A percentile compares a stretch with the other conserved stretches of the same genome.
Evolutionary conservation across 1,140 invertebrate species (phyloP).

Genomic region (Drosophila baimaii): DNA sequence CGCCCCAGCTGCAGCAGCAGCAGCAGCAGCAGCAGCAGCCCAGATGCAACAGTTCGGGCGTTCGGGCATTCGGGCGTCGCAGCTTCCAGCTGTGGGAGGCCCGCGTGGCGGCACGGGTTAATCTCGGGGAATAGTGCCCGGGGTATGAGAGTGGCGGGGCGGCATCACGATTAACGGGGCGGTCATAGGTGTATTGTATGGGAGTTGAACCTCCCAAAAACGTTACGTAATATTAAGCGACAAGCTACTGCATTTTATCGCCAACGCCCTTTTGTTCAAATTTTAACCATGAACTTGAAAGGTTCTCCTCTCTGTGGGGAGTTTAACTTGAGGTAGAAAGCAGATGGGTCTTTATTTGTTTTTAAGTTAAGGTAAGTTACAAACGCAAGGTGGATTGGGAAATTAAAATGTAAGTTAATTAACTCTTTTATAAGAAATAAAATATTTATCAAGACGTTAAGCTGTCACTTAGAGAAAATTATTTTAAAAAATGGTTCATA

Average conservation of each 20-base stretch:
- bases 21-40: not conserved
- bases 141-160: not conserved
- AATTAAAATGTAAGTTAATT: too few species aligned
- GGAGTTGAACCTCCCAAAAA: not conserved
- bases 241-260: conserved; percentile 6
- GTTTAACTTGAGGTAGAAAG: too few species aligned
- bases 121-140: conserved; percentile 11
- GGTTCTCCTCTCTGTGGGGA: not conserved
- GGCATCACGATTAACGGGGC: conserved; percentile 3
- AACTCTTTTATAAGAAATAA: too few species aligned
- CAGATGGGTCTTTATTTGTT: not conserved
- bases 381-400: too few species aligned
- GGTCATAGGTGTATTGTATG: not conserved
- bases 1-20: conserved; percentile 2
- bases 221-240: conserved; percentile 9
- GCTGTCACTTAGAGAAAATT: too few species aligned
- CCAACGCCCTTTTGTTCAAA: conserved; percentile 4
- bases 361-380: not conserved
- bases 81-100: conserved; percentile 45
- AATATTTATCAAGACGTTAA: too few species aligned
- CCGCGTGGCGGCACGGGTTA: conserved; percentile 30
- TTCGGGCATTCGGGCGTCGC: conserved; percentile 22
- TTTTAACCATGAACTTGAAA: conserved; percentile 14
- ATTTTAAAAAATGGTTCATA: too few species aligned
- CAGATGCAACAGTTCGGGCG: conserved; percentile 49